Evolutionary conservation across 1,140 invertebrate genomes (phyloP).

Genomic region (Aphaenogaster ashmeadi): DNA sequence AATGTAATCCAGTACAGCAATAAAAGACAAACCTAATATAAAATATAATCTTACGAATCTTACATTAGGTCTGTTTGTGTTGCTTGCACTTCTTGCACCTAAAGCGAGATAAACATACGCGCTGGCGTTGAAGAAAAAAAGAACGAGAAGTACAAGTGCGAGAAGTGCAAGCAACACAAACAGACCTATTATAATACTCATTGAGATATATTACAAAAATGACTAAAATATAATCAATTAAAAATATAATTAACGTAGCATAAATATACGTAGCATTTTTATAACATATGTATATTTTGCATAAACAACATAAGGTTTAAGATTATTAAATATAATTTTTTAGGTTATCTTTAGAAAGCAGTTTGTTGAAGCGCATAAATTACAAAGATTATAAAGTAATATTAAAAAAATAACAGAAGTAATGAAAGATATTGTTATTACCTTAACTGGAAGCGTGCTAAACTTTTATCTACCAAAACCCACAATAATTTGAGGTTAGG

Average conservation of each 20-base stretch:
- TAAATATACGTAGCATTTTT: neutral
- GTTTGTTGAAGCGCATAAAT: neutral
- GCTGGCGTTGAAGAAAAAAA: no score
- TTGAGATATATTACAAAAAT: neutral
- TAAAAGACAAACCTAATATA: no score
- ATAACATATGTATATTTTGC: neutral
- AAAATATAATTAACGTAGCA: no score
- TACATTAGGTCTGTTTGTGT: no score
- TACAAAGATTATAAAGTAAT: neutral
- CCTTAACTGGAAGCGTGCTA: neutral
- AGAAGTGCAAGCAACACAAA: no score
- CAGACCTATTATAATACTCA: neutral
- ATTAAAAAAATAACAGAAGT: neutral
- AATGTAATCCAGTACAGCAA: no score
- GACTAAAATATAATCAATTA: neutral
- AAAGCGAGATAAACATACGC: no score
- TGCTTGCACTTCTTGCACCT: no score
- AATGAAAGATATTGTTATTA: neutral
- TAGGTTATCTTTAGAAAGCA: slow-evolving; percentile 13
- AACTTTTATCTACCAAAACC: neutral
- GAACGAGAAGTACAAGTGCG: no score
- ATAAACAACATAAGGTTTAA: neutral
- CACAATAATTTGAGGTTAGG: neutral
- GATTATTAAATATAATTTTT: neutral
- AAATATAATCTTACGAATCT: neutral